These are phyloP conservation scores for Himantopus leucocephalus DNA, from an alignment of 2,113 vertebrate species.

Conservation along the genomic window DNA sequence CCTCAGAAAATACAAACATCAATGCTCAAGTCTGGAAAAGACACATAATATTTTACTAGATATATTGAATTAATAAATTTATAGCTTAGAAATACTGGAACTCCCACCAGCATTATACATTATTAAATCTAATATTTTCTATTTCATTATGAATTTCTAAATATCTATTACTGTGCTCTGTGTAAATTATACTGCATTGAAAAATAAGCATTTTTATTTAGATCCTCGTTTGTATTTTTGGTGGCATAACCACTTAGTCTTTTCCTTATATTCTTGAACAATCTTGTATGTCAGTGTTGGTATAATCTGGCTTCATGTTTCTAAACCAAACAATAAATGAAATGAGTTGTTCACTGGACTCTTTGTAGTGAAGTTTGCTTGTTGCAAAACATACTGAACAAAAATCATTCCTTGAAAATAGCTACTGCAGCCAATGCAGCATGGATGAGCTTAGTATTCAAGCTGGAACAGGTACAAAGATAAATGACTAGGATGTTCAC, in stretches of 20 bases:
- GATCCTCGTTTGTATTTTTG: background rate
- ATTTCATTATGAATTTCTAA: background rate
- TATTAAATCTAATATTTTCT: background rate
- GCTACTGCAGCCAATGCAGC: background rate
- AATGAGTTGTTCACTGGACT: background rate
- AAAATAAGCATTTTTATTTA: background rate
- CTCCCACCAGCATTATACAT: background rate
- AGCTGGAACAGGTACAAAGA: background rate
- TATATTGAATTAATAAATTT: background rate
- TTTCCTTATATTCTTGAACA: background rate
- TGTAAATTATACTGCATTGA: background rate
- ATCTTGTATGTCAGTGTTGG: background rate
- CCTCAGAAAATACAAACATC: background rate
- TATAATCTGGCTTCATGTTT: background rate
- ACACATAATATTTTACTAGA: background rate
- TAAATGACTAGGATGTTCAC: background rate
- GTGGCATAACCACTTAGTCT: background rate
- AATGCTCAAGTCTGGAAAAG: background rate
- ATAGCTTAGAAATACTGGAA: background rate
- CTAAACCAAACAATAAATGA: background rate
- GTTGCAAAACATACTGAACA: background rate
- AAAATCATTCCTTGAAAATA: background rate
- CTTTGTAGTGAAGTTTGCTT: background rate
- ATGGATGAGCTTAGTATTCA: background rate
- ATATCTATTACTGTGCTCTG: background rate